These are phyloP conservation scores for Nomada flava DNA, from an alignment of 2,888 invertebrate genomes.

Conservation along the genomic window DNA sequence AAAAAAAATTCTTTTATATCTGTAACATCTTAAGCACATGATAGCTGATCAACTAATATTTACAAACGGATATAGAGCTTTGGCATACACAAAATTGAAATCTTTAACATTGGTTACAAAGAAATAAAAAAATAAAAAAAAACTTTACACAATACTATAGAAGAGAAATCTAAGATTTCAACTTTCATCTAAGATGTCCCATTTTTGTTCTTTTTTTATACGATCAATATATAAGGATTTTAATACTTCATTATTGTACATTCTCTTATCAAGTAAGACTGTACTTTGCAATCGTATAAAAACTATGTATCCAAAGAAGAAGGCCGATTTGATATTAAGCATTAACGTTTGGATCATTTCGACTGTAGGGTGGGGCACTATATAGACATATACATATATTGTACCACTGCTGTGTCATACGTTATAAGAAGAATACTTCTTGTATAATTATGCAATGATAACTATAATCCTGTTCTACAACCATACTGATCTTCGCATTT, in stretches of 20 bases:
- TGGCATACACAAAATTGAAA: constrained; percentile 16
- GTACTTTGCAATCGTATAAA: constrained; percentile 55
- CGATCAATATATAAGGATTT: constrained; percentile 35
- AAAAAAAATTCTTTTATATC: constrained; percentile 56
- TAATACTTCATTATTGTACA: constrained; percentile 42
- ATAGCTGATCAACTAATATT: constrained; percentile 33
- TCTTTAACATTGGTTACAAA: constrained; percentile 11
- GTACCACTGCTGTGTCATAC: constrained; percentile 68
- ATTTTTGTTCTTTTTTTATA: constrained; percentile 29
- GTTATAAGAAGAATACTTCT: constrained; percentile 61
- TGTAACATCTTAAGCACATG: constrained; percentile 32
- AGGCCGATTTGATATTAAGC: constrained; percentile 42
- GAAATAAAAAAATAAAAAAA: constrained; percentile 8
- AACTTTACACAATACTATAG: constrained; percentile 14
- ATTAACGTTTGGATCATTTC: constrained; percentile 71
- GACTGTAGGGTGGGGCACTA: constrained; percentile 71
- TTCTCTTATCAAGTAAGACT: constrained; percentile 57
- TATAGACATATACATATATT: constrained; percentile 66
- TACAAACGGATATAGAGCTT: constrained; percentile 26
- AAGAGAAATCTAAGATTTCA: constrained; percentile 37
- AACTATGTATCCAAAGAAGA: constrained; percentile 24
- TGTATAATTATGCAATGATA: constrained; percentile 59
- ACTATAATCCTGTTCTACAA: constrained; percentile 60
- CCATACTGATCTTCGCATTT: constrained; percentile 62
- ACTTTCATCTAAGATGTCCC: constrained; percentile 12